Conservation (phyloP, 2,888 invertebrate genomes). For the Euzophera pinguis region DNA sequence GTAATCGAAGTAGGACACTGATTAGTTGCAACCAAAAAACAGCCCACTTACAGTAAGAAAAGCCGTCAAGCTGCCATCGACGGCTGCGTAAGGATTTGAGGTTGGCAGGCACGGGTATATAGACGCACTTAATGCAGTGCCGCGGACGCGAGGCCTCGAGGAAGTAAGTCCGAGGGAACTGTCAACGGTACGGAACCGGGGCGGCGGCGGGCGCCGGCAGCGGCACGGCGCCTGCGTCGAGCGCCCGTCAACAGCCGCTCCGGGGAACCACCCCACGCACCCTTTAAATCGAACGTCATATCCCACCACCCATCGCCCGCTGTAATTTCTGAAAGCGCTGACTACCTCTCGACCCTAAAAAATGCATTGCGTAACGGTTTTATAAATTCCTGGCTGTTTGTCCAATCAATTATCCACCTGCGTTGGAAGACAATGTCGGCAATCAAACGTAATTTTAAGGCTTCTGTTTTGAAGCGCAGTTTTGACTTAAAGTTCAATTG, state of each 20-base stretch:
- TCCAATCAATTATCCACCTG: conserved; percentile 75
- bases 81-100: conserved; percentile 33
- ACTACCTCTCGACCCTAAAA: conserved; percentile 75
- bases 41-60: conserved; percentile 52
- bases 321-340: conserved; percentile 76
- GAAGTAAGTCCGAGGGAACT: conserved; percentile 80
- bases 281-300: conserved; percentile 80
- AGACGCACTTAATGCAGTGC: conserved; percentile 45
- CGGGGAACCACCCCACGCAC: conserved; percentile 46
- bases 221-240: conserved; percentile 71
- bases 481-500: conserved; percentile 15
- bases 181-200: conserved; percentile 83
- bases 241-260: conserved; percentile 77
- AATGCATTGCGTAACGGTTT: conserved; percentile 79
- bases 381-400: conserved; percentile 67
- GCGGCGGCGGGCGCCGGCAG: conserved; percentile 61
- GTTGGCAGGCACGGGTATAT: conserved; percentile 25
- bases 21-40: conserved; percentile 7
- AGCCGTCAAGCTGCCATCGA: conserved; percentile 62
- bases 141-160: conserved; percentile 73
- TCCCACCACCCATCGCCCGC: conserved; percentile 51
- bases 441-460: conserved; percentile 28
- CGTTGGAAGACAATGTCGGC: conserved; percentile 33
- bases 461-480: conserved; percentile 19
- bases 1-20: neutral